phyloP scores from a whole-genome alignment of 2,797 vertebrate genomes.

The Orestias chungarensis region DNA sequence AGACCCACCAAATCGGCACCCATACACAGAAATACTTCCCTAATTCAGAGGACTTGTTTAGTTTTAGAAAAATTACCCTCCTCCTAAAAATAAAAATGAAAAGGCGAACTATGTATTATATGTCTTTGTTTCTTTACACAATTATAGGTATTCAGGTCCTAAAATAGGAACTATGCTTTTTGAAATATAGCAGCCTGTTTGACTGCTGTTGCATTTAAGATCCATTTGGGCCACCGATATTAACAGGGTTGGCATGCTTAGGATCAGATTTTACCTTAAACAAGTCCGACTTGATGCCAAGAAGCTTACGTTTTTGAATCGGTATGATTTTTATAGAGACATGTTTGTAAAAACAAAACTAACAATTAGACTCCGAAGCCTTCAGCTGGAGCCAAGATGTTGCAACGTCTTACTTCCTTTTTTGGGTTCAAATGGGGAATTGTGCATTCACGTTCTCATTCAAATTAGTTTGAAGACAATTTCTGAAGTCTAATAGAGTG shows the following conservation, averaged over 20 bases:
- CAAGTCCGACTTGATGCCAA: too few relatives aligned
- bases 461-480: not conserved
- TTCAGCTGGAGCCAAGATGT: not conserved
- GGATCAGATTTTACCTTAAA: not conserved
- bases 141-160: not conserved
- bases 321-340: not conserved
- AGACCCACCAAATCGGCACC: not conserved
- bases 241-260: too few relatives aligned
- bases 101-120: too few relatives aligned
- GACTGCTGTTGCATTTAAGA: not conserved
- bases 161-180: not conserved
- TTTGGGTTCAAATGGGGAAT: conserved; percentile 40
- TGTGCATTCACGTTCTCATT: not conserved
- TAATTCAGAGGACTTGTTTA: not conserved
- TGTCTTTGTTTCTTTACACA: not conserved
- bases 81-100: not conserved
- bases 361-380: not conserved
- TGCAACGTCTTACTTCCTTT: conserved; percentile 26
- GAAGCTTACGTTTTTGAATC: too few relatives aligned
- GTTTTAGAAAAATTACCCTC: not conserved
- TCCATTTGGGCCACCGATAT: not conserved
- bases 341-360: too few relatives aligned
- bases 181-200: not conserved
- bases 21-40: not conserved
- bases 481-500: not conserved